These are phyloP conservation scores for Drosophila nasuta DNA, from an alignment of 1,140 invertebrate genomes.

Conservation along the genomic window DNA sequence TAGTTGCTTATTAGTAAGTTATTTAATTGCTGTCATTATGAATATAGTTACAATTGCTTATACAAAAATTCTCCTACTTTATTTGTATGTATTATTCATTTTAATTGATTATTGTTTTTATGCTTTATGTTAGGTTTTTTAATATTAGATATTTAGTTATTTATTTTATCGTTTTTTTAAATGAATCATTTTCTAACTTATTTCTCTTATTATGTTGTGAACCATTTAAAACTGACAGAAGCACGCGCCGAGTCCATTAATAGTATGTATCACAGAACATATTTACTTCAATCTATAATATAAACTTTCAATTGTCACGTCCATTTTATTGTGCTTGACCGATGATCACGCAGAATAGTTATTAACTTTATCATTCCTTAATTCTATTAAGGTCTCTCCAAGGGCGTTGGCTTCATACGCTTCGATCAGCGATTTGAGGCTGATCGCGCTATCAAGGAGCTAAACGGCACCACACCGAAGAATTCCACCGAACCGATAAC, in stretches of 20 bases:
- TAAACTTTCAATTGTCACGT: no score
- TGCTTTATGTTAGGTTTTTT: slow-evolving; percentile 2
- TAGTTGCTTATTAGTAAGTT: not conserved
- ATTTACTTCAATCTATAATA: not conserved
- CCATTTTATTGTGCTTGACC: slow-evolving; percentile 4
- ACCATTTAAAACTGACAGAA: not conserved
- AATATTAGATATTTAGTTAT: not conserved
- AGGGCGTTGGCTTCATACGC: slow-evolving; percentile 99
- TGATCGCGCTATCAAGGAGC: slow-evolving; percentile 98
- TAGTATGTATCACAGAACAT: slow-evolving; percentile 14
- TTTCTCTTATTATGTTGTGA: not conserved
- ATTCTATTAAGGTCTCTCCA: slow-evolving; percentile 92
- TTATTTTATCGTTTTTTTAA: slow-evolving; percentile 12
- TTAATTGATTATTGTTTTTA: no score
- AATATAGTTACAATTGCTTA: not conserved
- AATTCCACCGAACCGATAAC: slow-evolving; percentile 98
- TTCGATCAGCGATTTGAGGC: slow-evolving; percentile 99
- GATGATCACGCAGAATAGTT: not conserved
- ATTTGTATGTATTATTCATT: no score
- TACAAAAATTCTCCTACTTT: no score
- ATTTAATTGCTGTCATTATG: not conserved
- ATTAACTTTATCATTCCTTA: not conserved
- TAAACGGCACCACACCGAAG: slow-evolving; percentile 98
- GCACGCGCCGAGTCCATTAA: slow-evolving; percentile 9
- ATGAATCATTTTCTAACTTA: slow-evolving; percentile 14